Conservation (phyloP, 2,797 vertebrate genomes). For the Sparidentex hasta region DNA sequence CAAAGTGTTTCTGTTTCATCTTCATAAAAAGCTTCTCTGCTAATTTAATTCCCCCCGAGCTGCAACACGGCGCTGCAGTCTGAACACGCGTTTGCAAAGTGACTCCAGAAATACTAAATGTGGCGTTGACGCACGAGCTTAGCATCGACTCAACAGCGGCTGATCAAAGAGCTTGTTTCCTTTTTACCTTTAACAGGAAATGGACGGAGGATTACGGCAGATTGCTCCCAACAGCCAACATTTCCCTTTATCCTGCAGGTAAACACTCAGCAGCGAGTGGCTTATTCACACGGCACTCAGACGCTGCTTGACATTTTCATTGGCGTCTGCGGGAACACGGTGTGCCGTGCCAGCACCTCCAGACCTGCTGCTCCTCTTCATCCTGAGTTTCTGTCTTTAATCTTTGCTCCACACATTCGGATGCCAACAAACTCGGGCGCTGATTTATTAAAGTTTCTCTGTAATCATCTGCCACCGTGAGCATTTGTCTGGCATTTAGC, state of each 20-base stretch:
- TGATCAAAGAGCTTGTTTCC: constrained; percentile 55
- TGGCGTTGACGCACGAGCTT: constrained; percentile 27
- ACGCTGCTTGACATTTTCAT: constrained; percentile 43
- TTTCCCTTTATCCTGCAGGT: constrained; percentile 57
- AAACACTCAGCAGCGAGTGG: constrained; percentile 48
- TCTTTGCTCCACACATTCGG: constrained; percentile 15
- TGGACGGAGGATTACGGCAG: constrained; percentile 52
- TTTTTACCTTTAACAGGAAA: constrained; percentile 28
- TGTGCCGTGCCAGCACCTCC: constrained; percentile 13
- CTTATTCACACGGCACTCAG: constrained; percentile 25
- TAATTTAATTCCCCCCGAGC: neutral
- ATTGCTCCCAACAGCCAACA: constrained; percentile 33
- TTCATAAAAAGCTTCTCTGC: neutral
- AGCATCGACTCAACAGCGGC: constrained; percentile 16
- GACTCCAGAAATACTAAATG: constrained; percentile 30
- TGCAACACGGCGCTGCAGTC: neutral
- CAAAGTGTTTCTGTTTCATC: neutral
- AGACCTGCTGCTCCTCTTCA: constrained; percentile 27
- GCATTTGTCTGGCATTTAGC: constrained; percentile 60
- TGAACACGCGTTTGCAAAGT: constrained; percentile 4
- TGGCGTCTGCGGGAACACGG: constrained; percentile 17
- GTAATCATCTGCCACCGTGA: constrained; percentile 46
- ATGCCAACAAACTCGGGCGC: constrained; percentile 9
- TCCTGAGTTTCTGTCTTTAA: constrained; percentile 35
- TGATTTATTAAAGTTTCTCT: constrained; percentile 35